Percentiles rank a stretch among this genome's conserved stretches.
Evolutionary conservation across 2,888 invertebrate genomes (phyloP).

Genomic region (Craniophora ligustri): DNA sequence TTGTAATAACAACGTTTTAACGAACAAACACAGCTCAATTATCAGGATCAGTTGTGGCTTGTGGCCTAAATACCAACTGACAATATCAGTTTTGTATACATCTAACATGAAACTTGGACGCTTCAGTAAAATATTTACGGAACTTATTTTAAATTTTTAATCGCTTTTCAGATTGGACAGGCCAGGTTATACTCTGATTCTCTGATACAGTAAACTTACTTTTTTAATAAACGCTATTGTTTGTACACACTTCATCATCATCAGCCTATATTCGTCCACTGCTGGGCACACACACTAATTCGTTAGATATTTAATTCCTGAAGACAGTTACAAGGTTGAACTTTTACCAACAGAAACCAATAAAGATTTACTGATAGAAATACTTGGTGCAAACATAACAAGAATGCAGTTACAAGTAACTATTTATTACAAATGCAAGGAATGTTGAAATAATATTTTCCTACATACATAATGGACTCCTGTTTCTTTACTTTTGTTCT

Average conservation of each 20-base stretch:
- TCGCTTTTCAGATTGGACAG: too few relatives aligned
- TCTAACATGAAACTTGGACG: not conserved
- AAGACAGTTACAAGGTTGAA: constrained; percentile 4
- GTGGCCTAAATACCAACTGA: constrained; percentile 57
- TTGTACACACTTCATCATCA: too few relatives aligned
- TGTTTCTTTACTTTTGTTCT: constrained; percentile 13
- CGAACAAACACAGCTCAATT: constrained; percentile 56
- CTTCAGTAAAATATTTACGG: not conserved
- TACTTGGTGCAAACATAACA: constrained; percentile 17
- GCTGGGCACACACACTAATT: too few relatives aligned
- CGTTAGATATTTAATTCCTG: not conserved
- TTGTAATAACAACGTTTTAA: constrained; percentile 43
- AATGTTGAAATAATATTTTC: constrained; percentile 52
- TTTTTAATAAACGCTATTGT: too few relatives aligned
- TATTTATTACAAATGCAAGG: constrained; percentile 55
- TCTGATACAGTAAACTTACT: too few relatives aligned
- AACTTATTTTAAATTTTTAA: not conserved
- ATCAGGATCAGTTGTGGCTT: constrained; percentile 48
- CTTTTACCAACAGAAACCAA: constrained; percentile 10
- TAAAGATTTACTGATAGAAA: not conserved
- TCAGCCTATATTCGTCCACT: too few relatives aligned
- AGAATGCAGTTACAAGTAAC: constrained; percentile 28
- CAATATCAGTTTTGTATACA: constrained; percentile 41
- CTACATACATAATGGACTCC: constrained; percentile 25
- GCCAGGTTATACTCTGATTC: too few relatives aligned